Percentiles rank a stretch among this genome's conserved stretches.
Conservation (phyloP, 2,888 invertebrate genomes). For the Melangyna quadrimaculata region DNA sequence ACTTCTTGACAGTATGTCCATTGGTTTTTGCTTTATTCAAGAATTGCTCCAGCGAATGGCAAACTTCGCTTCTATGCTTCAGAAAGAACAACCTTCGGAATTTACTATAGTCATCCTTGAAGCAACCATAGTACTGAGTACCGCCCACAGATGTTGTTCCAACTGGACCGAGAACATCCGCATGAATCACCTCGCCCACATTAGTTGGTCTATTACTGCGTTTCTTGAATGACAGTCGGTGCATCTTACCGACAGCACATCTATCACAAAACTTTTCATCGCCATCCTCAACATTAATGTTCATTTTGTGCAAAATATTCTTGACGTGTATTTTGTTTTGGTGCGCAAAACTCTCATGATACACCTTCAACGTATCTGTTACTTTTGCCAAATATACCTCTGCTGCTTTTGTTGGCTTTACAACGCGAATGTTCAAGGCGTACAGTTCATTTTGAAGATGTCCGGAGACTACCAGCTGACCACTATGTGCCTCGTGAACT, state of each 20-base stretch:
- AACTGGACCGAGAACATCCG: constrained; percentile 34
- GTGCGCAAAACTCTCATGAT: constrained; percentile 14
- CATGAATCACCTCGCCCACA: constrained; percentile 18
- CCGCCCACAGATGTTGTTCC: constrained; percentile 33
- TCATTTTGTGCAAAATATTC: background rate
- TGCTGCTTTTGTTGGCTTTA: constrained; percentile 7
- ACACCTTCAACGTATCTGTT: background rate
- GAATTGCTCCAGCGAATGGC: too few species aligned
- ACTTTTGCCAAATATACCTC: background rate
- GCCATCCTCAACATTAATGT: constrained; percentile 1
- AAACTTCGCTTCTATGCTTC: too few species aligned
- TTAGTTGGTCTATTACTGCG: constrained; percentile 22
- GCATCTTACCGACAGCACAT: constrained; percentile 42
- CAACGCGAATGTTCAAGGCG: constrained; percentile 36
- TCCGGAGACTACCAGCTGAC: constrained; percentile 11
- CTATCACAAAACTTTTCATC: constrained; percentile 30
- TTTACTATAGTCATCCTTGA: too few species aligned
- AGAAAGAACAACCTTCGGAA: too few species aligned
- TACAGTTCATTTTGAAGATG: constrained; percentile 36
- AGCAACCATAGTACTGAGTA: too few species aligned
- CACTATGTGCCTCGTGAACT: too few species aligned
- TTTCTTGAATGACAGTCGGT: constrained; percentile 30
- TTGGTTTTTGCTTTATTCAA: too few species aligned
- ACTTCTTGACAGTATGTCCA: too few species aligned
- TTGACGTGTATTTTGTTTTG: constrained; percentile 15